phyloP scores from a whole-genome alignment of 2,113 vertebrate genomes.

The Hippopotamus amphibius region DNA sequence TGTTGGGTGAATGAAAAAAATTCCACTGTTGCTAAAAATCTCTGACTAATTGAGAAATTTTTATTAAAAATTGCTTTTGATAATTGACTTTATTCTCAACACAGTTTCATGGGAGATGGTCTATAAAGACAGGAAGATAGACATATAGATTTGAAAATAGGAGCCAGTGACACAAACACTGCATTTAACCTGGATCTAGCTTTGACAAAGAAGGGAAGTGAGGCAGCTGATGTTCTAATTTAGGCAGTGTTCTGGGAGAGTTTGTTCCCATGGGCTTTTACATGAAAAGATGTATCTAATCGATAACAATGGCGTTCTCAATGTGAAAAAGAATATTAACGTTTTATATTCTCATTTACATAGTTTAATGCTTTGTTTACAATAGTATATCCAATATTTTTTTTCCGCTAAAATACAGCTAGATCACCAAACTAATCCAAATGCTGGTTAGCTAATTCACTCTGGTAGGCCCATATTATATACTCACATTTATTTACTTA shows the following conservation, averaged over 20 bases:
- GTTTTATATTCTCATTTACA: not conserved
- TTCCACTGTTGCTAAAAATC: not conserved
- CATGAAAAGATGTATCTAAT: not conserved
- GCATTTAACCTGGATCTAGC: not conserved
- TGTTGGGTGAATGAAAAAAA: not conserved
- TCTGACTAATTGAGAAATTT: not conserved
- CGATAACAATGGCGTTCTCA: not conserved
- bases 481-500: not conserved
- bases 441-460: not conserved
- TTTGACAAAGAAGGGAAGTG: not conserved
- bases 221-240: not conserved
- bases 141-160: not conserved
- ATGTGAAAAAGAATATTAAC: constrained; percentile 16
- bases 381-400: not conserved
- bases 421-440: not conserved
- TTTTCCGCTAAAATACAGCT: not conserved
- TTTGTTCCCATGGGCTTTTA: not conserved
- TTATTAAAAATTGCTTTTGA: constrained; percentile 40
- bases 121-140: not conserved
- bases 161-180: not conserved
- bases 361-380: constrained; percentile 1
- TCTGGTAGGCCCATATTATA: not conserved
- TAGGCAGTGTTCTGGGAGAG: not conserved
- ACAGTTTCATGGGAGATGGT: not conserved
- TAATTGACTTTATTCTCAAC: constrained; percentile 20